A percentile compares a stretch with the other conserved stretches of the same genome.
phyloP scores from a whole-genome alignment of 1,140 invertebrate genomes.

The Drosophila bocki region DNA sequence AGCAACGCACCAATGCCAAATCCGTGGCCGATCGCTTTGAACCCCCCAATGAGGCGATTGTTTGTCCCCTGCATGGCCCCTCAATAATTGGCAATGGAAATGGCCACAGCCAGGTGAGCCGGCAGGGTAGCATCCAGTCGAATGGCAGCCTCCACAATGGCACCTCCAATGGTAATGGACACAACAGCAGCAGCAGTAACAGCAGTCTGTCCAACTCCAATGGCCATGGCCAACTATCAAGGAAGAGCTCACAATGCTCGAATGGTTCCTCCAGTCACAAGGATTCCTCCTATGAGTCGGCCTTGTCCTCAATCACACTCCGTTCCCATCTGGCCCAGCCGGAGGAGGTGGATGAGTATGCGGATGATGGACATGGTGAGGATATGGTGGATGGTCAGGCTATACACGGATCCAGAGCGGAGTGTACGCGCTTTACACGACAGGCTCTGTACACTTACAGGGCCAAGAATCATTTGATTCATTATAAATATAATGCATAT shows the following conservation, averaged over 20 bases:
- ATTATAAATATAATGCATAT: slow-evolving; percentile 95
- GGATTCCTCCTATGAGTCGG: slow-evolving; percentile 77
- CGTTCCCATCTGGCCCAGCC: slow-evolving; percentile 78
- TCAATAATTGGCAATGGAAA: slow-evolving; percentile 51
- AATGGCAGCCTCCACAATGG: slow-evolving; percentile 67
- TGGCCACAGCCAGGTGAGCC: slow-evolving; percentile 68
- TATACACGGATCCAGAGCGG: slow-evolving; percentile 52
- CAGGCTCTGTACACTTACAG: slow-evolving; percentile 95
- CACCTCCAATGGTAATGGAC: slow-evolving; percentile 38
- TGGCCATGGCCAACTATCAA: slow-evolving; percentile 60
- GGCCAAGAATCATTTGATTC: slow-evolving; percentile 93
- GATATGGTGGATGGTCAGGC: slow-evolving; percentile 31
- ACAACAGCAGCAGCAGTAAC: slow-evolving; percentile 42
- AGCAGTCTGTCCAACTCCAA: slow-evolving; percentile 53
- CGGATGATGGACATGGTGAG: slow-evolving; percentile 54
- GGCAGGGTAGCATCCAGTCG: slow-evolving; percentile 69
- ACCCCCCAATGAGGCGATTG: slow-evolving; percentile 76
- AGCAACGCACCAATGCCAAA: slow-evolving; percentile 91
- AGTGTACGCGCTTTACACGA: slow-evolving; percentile 91
- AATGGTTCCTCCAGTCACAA: slow-evolving; percentile 67
- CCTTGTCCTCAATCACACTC: slow-evolving; percentile 69
- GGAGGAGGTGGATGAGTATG: slow-evolving; percentile 73
- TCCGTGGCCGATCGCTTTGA: slow-evolving; percentile 88
- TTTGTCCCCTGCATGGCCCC: slow-evolving; percentile 70
- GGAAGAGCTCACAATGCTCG: slow-evolving; percentile 76